Percentiles rank a stretch among this genome's conserved stretches.
phyloP scores from a whole-genome alignment of 2,113 vertebrate species.

The Cyanoramphus novaezelandiae region DNA sequence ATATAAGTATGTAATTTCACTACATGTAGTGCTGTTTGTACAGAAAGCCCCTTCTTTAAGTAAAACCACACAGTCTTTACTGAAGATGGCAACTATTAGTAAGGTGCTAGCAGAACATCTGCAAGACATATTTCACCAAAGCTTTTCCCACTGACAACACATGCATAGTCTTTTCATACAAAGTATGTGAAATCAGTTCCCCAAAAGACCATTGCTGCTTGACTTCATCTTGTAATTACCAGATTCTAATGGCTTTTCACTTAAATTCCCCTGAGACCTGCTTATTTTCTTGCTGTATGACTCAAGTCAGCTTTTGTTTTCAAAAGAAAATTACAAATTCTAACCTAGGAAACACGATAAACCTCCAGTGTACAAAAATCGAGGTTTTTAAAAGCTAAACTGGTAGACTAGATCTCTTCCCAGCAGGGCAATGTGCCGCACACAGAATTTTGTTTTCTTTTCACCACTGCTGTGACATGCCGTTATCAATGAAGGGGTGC shows the following conservation, averaged over 20 bases:
- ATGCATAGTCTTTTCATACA: neutral
- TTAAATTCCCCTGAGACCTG: neutral
- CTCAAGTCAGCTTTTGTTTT: conserved; percentile 19
- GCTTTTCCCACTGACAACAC: neutral
- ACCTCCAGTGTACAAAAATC: neutral
- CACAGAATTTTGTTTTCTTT: neutral
- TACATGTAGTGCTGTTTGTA: neutral
- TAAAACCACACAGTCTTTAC: neutral
- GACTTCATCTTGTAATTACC: conserved; percentile 1
- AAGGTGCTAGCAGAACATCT: neutral
- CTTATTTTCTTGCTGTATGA: neutral
- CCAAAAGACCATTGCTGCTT: neutral
- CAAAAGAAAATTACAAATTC: conserved; percentile 7
- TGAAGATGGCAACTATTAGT: neutral
- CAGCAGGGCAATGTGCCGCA: neutral
- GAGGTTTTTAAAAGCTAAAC: neutral
- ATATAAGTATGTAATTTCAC: neutral
- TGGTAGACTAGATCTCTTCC: neutral
- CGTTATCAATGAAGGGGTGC: neutral
- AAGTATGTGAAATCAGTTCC: neutral
- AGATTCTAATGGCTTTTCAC: conserved; percentile 22
- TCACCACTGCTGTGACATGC: neutral
- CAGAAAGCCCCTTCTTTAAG: neutral
- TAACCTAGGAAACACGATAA: neutral
- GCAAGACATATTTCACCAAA: neutral